Evolutionary conservation across 2,888 invertebrate species (phyloP), one percentile per base, ranked within the genome.

Genomic region (Drosophila diplacantha): DNA sequence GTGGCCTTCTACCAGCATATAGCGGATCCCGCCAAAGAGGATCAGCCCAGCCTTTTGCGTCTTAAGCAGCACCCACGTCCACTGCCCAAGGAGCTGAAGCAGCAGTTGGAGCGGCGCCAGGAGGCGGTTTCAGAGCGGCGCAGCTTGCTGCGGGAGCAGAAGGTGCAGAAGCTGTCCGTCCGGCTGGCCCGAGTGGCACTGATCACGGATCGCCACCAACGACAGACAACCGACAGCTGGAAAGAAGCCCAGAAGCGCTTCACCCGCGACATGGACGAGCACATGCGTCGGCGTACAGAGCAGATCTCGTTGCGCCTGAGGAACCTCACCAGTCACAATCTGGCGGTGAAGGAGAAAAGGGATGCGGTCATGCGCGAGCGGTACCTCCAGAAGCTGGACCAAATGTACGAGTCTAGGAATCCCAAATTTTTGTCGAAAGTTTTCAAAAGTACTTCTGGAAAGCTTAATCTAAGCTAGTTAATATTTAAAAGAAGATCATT

Each of bases 361-460:
- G 16, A 41, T 6, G 16, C n/a, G 24, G 16, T 41, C n/a, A 51
- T 35, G 61, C 41, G 64, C 29, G 61, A 63, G 24, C 34, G 24
- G 24, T 63, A 63, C 16, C 41, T 61, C 29, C 18, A 52, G 16
- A 51, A 51, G 11, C 64, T 61, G 24, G 35, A 51, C 11, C 29
- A 20, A 4, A 12, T 63, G 18, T 64, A 61, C 14, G 44, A 44
- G 58, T n/a, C 44, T 7, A 44, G 44, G 12, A 63, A 7, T 9
- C 11, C 14, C 29, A 56, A 14, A 31, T n/a, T 18, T 1, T 18
- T 53, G 4, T 53, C 52, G 11, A 20, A n/a, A 9, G 46, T 52
- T 14, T 46, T 53, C 14, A 18, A 18, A 20, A 44, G 16, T 11
- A 11, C 6, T 11, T 24, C 8, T 0, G 2, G 22, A n/a, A n/a